Base-by-base conservation (phyloP, 23 tunicate species). In the Trididemnum miniatum region DNA sequence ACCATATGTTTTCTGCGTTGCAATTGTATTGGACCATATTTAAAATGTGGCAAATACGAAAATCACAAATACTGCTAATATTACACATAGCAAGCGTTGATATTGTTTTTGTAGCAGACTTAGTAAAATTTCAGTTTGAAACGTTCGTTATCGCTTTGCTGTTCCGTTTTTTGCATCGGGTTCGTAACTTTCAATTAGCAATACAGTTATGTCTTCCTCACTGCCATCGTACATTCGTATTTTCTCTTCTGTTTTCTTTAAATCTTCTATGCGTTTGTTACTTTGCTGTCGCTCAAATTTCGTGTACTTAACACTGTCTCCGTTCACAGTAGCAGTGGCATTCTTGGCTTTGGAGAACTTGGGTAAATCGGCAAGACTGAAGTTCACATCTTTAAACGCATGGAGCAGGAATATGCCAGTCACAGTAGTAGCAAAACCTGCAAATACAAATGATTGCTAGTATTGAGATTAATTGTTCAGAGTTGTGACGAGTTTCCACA, bases 361-460 rank as follows among this genome's bases (percentile, higher is more conserved):
- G 34, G 98, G 98, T 0, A 93, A 72, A 30, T 91, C 95, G 39
- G 87, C 65, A 32, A 84, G 73, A 22, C 89, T 59, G 15, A 93
- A 91, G 34, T 95, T 66, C 22, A 95, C 65, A 71, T 95, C 87
- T 51, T 89, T 89, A 74, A 87, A 95, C 15, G 93, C 91, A 64
- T 95, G 98, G 15, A 95, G 88, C 0, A 95, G 81, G 85, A 95
- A 95, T 15, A 95, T 95, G 18, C 98, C 98, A 29, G 87, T 80
- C 32, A 93, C 86, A 28, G 86, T 93, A 22, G 98, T 93, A 28
- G 89, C 81, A 65, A 93, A 88, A 34, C 98, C 98, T 78, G 87
- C 36, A 1, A 23, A 62, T 15, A 62, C 5, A n/a, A n/a, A n/a
- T n/a, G n/a, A n/a, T n/a, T n/a, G n/a, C n/a, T n/a, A n/a, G n/a